Evolutionary conservation across 2,888 invertebrate species (phyloP), one percentile per base, ranked within the genome.

Genomic region (Cosmia pyralina): DNA sequence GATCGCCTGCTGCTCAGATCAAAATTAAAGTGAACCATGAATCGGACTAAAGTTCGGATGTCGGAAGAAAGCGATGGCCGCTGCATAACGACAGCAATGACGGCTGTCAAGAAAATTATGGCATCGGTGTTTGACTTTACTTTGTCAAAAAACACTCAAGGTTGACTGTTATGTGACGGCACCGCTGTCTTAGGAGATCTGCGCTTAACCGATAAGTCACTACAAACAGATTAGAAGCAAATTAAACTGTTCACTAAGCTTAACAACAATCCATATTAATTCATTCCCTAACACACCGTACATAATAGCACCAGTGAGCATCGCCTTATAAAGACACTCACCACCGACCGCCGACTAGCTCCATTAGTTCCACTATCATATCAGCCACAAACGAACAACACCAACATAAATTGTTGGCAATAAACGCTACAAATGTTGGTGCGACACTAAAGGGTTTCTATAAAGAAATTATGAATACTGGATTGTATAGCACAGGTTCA

Each of bases 391-490:
- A 74, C 57, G 72, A 75, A 82, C 85, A 83, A 75, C 77, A 62
- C 62, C 67, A 66, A 79, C 79, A 86, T 84, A 85, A 86, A 85
- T 87, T 83, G 71, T 77, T 70, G 70, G 79, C 80, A 86, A 83
- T 85, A 86, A 86, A 86, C 75, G 71, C 69, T 63, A 73, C 85
- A 81, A 83, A 82, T 70, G 79, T 59, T 83, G 73, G 74, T 57
- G 85, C 81, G 85, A 86, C 82, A 85, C 78, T 73, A 75, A 87
- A 87, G 77, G 69, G 81, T 78, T 84, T 78, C 88, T 89, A 87
- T 88, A 87, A 88, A 90, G 89, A 91, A 90, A 92, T 92, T 90
- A 92, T 92, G 91, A 92, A 92, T 90, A 91, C 80, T 78, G 60
- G 62, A 48, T 76, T 83, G 83, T 88, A 87, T 82, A 87, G 86